Percentiles rank a stretch among this genome's conserved stretches.
Evolutionary conservation across 2,113 vertebrate species (phyloP).

Genomic region (Platichthys stellatus): DNA sequence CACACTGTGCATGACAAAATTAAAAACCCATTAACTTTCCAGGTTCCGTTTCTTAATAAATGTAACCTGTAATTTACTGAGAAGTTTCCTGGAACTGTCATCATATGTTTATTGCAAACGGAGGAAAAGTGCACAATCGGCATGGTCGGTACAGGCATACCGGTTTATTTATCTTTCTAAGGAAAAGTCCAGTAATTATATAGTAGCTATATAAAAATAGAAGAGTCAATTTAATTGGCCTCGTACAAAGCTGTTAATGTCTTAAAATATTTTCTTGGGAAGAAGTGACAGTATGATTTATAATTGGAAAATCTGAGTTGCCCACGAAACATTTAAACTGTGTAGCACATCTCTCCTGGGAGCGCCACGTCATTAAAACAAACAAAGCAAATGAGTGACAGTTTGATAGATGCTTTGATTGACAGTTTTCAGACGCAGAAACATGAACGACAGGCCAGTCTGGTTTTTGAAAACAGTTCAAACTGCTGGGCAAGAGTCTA

Average conservation of each 20-base stretch:
- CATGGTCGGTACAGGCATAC: not conserved
- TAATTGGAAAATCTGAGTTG: constrained; percentile 27
- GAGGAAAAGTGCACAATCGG: constrained; percentile 5
- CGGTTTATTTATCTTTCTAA: constrained; percentile 39
- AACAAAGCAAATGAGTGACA: constrained; percentile 1
- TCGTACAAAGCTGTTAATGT: constrained; percentile 35
- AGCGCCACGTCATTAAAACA: constrained; percentile 3
- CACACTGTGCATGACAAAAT: not conserved
- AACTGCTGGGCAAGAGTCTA: not conserved
- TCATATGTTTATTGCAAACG: constrained; percentile 40
- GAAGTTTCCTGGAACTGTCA: constrained; percentile 50
- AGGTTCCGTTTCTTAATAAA: constrained; percentile 19
- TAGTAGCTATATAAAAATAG: constrained; percentile 28
- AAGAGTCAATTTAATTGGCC: constrained; percentile 39
- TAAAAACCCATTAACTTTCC: constrained; percentile 6
- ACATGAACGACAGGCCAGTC: not conserved
- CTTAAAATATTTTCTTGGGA: constrained; percentile 44
- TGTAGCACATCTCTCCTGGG: not conserved
- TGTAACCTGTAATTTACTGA: constrained; percentile 45
- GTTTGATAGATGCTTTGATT: not conserved
- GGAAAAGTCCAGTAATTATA: constrained; percentile 47
- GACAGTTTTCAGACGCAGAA: constrained; percentile 2
- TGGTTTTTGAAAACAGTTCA: not conserved
- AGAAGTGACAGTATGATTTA: constrained; percentile 11
- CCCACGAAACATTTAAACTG: constrained; percentile 20